These are phyloP conservation scores for Tipula helvola DNA, from an alignment of 2,888 invertebrate genomes.

Conservation along the genomic window DNA sequence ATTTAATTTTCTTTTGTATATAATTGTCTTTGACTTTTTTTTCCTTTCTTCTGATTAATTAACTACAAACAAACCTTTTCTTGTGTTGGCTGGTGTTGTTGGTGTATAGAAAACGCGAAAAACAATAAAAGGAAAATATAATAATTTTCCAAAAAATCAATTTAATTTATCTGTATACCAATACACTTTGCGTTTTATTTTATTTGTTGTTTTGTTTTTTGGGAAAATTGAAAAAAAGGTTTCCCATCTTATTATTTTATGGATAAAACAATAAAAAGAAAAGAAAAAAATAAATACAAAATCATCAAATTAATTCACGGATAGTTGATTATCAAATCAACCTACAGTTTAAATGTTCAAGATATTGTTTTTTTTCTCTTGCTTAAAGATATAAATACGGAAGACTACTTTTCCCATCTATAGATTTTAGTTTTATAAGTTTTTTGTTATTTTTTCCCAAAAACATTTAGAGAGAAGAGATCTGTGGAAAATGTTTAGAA, in stretches of 20 bases:
- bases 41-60: not conserved
- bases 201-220: not conserved
- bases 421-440: not conserved
- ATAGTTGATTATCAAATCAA: constrained; percentile 4
- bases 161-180: not conserved
- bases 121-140: not conserved
- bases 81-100: not conserved
- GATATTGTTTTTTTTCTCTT: not conserved
- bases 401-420: not conserved
- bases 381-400: not conserved
- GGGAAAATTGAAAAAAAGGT: not conserved
- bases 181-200: not conserved
- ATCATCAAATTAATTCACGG: not conserved
- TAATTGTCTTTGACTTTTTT: not conserved
- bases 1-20: not conserved
- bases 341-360: not conserved
- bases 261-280: not conserved
- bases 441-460: not conserved
- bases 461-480: not conserved
- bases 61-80: not conserved
- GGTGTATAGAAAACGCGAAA: not conserved
- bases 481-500: not conserved
- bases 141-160: not conserved
- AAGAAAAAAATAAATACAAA: not conserved
- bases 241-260: not conserved